Evolutionary conservation across 2,113 vertebrate species (phyloP).

Genomic region (Bucco capensis): DNA sequence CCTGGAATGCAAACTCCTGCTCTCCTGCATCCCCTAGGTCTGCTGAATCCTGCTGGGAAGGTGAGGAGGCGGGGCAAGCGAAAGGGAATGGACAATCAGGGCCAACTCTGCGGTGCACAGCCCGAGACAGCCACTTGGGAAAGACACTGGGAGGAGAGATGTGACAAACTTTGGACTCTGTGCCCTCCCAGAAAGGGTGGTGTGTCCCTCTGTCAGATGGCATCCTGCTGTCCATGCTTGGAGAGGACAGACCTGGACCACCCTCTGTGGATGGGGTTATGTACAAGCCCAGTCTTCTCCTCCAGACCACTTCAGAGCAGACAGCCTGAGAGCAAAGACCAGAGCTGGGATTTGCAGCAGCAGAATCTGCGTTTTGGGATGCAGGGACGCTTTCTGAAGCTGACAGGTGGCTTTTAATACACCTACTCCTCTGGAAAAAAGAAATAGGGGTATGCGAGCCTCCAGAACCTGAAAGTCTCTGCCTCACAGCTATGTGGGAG

Average conservation of each 20-base stretch:
- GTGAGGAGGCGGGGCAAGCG: neutral
- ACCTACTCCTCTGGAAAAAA: neutral
- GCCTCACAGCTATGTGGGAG: neutral
- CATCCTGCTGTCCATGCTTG: accelerated
- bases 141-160: neutral
- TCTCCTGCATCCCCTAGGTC: neutral
- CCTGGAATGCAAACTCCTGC: accelerated
- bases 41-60: neutral
- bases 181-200: neutral
- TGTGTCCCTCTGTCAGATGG: neutral
- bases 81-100: too few species aligned
- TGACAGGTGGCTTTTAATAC: neutral
- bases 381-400: neutral
- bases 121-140: neutral
- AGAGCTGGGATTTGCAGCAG: neutral
- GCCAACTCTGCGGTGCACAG: neutral
- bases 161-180: too few species aligned
- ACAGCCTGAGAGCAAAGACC: neutral
- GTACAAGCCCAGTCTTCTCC: neutral
- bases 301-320: neutral
- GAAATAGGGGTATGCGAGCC: neutral
- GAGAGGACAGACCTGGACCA: neutral
- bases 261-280: accelerated
- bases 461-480: neutral
- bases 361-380: neutral